Base-by-base conservation (phyloP, 1,140 invertebrate genomes). In the Caenorhabditis remanei region DNA sequence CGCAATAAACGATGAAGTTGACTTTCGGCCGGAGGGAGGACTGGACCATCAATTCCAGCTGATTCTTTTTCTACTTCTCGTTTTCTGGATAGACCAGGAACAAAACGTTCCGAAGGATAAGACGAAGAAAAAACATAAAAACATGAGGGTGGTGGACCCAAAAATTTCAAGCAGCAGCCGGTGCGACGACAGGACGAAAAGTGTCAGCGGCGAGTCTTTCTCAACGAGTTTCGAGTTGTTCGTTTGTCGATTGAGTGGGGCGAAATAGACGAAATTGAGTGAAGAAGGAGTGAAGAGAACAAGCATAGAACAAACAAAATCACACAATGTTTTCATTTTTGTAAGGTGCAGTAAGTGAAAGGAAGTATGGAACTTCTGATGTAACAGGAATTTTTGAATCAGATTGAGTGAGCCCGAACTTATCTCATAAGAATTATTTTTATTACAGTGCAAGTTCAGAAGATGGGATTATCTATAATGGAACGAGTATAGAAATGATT, bases 191-290 rank as follows among this genome's bases (percentile, higher is more conserved):
- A 67, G 63, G 71, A 79, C 71, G 46, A 50, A 48, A 50, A 79
- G 71, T 50, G 71, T 79, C 71, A 32, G 32, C 32, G 71, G 71
- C 71, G 71, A 79, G 71, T 79, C 71, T 50, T 79, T 63, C 71
- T 79, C 71, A 79, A 79, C 46, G 46, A 79, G 71, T 50, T 79
- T 41, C n/a, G 19, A 40, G 63, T 67, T 67, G 71, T 79, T 79
- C 71, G 46, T 50, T 50, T 50, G 71, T 50, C 46, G 46, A 71
- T 71, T 79, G 71, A 50, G n/a, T 21, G 21, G 71, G 46, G 40
- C 13, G 24, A 63, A n/a, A 58, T 19, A 71, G 46, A 71, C 9
- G 71, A 53, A 53, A 53, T 53, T 4, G 16, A 79, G 71, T 50
- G 46, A 79, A 79, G 46, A 79, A 41, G 9, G 21, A 32, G 32